These are phyloP conservation scores for Malthinus seriepunctatus DNA, from an alignment of 2,888 invertebrate species.

Conservation along the genomic window DNA sequence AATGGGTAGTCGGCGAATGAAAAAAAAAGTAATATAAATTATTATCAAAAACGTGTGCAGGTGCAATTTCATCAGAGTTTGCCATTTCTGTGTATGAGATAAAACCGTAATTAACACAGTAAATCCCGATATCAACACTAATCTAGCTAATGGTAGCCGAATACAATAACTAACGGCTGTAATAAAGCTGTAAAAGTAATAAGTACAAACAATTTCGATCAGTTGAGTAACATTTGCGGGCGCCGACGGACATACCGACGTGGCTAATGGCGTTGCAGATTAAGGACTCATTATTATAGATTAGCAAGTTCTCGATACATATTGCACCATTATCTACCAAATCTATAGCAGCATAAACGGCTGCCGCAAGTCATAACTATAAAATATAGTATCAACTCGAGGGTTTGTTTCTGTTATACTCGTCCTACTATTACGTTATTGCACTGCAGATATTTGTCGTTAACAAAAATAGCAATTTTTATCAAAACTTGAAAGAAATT, in stretches of 20 bases:
- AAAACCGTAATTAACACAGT: slow-evolving; percentile 27
- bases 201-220: slow-evolving; percentile 21
- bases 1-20: too few relatives aligned
- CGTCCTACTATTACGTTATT: slow-evolving; percentile 9
- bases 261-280: slow-evolving; percentile 37
- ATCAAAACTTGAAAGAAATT: too few relatives aligned
- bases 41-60: slow-evolving; percentile 11
- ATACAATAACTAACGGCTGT: slow-evolving; percentile 17
- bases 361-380: slow-evolving; percentile 31
- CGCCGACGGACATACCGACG: slow-evolving; percentile 22
- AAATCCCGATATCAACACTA: slow-evolving; percentile 15
- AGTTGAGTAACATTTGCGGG: slow-evolving; percentile 32
- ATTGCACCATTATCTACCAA: slow-evolving; percentile 29
- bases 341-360: slow-evolving; percentile 28
- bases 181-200: slow-evolving; percentile 29
- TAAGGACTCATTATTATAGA: slow-evolving; percentile 39
- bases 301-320: slow-evolving; percentile 35
- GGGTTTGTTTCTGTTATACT: slow-evolving; percentile 11
- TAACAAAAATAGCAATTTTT: background rate
- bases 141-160: slow-evolving; percentile 16
- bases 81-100: slow-evolving; percentile 17
- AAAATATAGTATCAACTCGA: slow-evolving; percentile 25
- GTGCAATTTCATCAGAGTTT: slow-evolving; percentile 19
- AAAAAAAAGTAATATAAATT: background rate
- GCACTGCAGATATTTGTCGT: slow-evolving; percentile 13